Conservation (phyloP, 1,140 invertebrate genomes). For the Drosophila yakuba region DNA sequence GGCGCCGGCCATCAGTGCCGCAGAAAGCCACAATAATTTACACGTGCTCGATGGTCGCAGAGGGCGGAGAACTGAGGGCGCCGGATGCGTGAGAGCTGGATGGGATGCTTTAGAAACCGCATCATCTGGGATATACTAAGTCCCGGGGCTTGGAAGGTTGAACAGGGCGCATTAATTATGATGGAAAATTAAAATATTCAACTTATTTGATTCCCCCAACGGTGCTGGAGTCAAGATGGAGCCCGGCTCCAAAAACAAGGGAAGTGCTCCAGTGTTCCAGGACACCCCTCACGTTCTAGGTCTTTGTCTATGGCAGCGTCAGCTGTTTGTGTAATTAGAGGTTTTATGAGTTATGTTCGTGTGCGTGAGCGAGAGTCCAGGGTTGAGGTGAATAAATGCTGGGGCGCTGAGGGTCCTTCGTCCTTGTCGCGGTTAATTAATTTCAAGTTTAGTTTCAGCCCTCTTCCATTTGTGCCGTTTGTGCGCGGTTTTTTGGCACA, state of each 20-base stretch:
- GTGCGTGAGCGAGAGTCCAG: slow-evolving; percentile 16
- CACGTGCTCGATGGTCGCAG: slow-evolving; percentile 51
- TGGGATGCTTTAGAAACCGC: slow-evolving; percentile 19
- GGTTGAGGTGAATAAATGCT: not conserved
- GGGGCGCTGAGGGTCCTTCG: slow-evolving; percentile 7
- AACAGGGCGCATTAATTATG: slow-evolving; percentile 52
- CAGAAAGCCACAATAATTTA: slow-evolving; percentile 68
- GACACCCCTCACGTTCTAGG: slow-evolving; percentile 10
- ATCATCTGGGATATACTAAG: slow-evolving; percentile 47
- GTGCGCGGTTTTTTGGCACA: slow-evolving; percentile 39
- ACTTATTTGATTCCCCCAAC: slow-evolving; percentile 46
- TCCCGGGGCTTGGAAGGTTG: slow-evolving; percentile 26
- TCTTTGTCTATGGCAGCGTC: slow-evolving; percentile 66
- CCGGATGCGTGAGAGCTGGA: not conserved
- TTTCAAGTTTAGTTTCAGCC: slow-evolving; percentile 75
- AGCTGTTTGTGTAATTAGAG: slow-evolving; percentile 77
- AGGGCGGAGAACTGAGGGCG: not conserved
- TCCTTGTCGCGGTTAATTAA: slow-evolving; percentile 79
- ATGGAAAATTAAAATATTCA: slow-evolving; percentile 53
- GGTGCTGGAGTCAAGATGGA: slow-evolving; percentile 4
- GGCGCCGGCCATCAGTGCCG: slow-evolving; percentile 47
- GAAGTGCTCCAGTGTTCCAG: not conserved
- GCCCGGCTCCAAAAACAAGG: not conserved
- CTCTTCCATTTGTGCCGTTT: slow-evolving; percentile 29
- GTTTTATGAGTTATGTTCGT: slow-evolving; percentile 73